Conservation (phyloP, 1,140 invertebrate species). For the Pararge aegeria region DNA sequence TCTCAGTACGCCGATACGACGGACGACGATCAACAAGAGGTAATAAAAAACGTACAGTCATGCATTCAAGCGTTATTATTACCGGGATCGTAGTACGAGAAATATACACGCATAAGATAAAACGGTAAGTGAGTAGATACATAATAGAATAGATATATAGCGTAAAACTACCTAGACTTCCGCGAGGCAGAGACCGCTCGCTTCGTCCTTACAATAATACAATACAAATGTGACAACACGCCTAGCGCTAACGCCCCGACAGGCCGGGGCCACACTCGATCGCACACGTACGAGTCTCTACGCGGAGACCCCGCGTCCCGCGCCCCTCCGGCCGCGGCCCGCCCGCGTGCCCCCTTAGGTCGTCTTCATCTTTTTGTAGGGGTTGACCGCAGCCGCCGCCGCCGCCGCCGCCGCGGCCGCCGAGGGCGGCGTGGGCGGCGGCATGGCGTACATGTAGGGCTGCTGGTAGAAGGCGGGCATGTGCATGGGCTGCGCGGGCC, state of each 20-base stretch:
- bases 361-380: conserved; percentile 93
- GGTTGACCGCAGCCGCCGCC: conserved; percentile 84
- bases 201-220: conserved; percentile 77
- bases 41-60: conserved; percentile 93
- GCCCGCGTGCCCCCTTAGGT: conserved; percentile 82
- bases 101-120: conserved; percentile 82
- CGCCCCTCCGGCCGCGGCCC: conserved; percentile 58
- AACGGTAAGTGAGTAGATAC: conserved; percentile 75
- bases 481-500: conserved; percentile 63
- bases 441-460: conserved; percentile 81
- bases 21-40: conserved; percentile 75
- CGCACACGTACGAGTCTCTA: conserved; percentile 74
- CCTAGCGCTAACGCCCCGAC: conserved; percentile 75
- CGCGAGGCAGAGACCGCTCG: conserved; percentile 65
- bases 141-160: conserved; percentile 74
- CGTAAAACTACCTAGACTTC: conserved; percentile 75
- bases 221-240: conserved; percentile 79
- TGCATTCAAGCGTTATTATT: conserved; percentile 93
- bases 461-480: conserved; percentile 74
- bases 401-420: conserved; percentile 74
- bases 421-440: conserved; percentile 79
- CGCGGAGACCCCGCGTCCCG: conserved; percentile 72
- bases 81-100: conserved; percentile 85
- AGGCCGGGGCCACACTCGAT: conserved; percentile 66
- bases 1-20: conserved; percentile 75